Evolutionary conservation across 1,140 invertebrate genomes (phyloP), one percentile per base, ranked within the genome.

Genomic region (Chelonus insularis): DNA sequence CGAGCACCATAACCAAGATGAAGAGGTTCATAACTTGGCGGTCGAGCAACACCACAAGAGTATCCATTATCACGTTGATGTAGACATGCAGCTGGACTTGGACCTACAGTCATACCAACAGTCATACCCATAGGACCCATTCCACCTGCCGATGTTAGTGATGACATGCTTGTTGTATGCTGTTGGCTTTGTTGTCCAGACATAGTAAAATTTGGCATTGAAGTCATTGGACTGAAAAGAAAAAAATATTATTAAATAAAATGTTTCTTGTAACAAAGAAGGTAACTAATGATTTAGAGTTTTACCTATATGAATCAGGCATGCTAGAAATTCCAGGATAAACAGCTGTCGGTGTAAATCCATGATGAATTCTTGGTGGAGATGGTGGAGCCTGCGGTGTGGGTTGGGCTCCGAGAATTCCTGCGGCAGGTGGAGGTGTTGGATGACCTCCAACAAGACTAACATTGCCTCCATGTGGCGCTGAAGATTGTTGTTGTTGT

Each of bases 31-130:
- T 91, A 88, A 29, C 79, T 79, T 8, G 84, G 79, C 1, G 84
- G 76, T 41, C 84, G 70, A 32, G 83, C 79, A 72, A 90, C 88
- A 43, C 84, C 84, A 75, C 89, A 90, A 25, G 84, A 83, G 63
- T 89, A 89, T 11, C 78, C 78, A 63, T 83, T 84, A 66, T 89
- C 87, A 8, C 87, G 79, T 70, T 89, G 87, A 72, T 91, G 89
- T 12, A 91, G 81, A 77, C 89, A 87, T 1, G 85, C 82, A 2
- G 83, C 83, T 0, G 86, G 84, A 20, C 84, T 84, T 4, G 84
- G 84, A 1, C 80, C 80, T 7, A 81, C 79, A 3, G 77, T 80
- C 80, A 82, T 82, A 1, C 80, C 79, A n/a, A 83, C 78, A 5
- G 76, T 76, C 72, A 80, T 79, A 9, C 79, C 79, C 74, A 79